Conservation (phyloP, 2,113 vertebrate species). For the Phylloscopus trochiloides region DNA sequence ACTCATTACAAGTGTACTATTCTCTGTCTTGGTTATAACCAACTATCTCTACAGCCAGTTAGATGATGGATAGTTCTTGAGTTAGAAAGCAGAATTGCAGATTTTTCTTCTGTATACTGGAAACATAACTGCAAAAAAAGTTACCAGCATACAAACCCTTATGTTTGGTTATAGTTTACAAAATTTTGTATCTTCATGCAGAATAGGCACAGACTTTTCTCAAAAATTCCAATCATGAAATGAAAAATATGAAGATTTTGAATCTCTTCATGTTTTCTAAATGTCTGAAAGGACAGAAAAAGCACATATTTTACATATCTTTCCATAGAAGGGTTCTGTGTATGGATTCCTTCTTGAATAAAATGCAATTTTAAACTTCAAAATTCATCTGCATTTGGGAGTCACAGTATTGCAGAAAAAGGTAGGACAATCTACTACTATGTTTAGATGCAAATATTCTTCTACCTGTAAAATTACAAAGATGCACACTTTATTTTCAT, state of each 20-base stretch:
- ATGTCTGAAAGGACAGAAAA: neutral
- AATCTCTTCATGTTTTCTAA: neutral
- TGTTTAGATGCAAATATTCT: neutral
- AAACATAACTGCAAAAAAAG: neutral
- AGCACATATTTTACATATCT: neutral
- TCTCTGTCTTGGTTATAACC: neutral
- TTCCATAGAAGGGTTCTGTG: neutral
- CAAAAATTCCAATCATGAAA: neutral
- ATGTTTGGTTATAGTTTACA: neutral
- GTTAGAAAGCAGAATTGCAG: neutral
- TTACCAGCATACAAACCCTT: neutral
- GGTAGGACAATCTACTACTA: neutral
- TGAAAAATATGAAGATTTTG: neutral
- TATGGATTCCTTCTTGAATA: neutral
- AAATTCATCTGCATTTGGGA: neutral
- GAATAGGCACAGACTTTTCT: neutral
- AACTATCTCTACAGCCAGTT: neutral
- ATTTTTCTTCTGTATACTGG: neutral
- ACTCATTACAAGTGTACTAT: neutral
- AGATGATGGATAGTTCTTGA: neutral
- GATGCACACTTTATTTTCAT: neutral
- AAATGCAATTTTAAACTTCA: neutral
- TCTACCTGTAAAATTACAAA: neutral
- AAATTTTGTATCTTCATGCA: neutral
- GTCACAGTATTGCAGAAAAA: neutral